A percentile compares a stretch with the other conserved stretches of the same genome.
Conservation (phyloP, 2,113 vertebrate species). For the Cyanoramphus novaezelandiae region DNA sequence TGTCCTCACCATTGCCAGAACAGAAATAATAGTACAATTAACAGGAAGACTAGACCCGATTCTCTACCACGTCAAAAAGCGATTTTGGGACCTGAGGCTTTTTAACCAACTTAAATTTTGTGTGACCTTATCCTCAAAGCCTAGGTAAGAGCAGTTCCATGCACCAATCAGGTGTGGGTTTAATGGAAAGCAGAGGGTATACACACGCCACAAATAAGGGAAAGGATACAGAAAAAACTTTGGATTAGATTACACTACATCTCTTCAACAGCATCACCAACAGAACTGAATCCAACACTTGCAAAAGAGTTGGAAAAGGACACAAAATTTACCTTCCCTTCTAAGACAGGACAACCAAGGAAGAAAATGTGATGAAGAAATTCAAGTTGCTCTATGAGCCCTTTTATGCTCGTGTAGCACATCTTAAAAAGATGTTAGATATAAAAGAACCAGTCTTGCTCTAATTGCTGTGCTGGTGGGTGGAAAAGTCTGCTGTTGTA, state of each 20-base stretch:
- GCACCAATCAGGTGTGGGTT: not conserved
- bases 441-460: not conserved
- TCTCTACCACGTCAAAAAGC: not conserved
- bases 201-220: fast-evolving
- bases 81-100: not conserved
- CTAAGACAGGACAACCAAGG: not conserved
- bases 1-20: not conserved
- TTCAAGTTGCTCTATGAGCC: not conserved
- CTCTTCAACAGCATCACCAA: not conserved
- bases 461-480: not conserved
- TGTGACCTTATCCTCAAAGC: not conserved
- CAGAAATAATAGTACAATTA: not conserved
- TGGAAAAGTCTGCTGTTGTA: not conserved
- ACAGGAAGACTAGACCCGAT: not conserved
- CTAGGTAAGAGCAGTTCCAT: not conserved
- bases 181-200: not conserved
- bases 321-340: not conserved
- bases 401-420: not conserved
- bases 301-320: not conserved
- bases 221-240: not conserved
- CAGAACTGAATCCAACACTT: not conserved
- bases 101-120: not conserved
- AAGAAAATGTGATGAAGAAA: not conserved
- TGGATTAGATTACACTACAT: not conserved
- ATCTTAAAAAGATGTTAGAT: not conserved